These are phyloP conservation scores for Scaptomyza cyrtandrae DNA, from an alignment of 2,888 invertebrate genomes.

Conservation along the genomic window DNA sequence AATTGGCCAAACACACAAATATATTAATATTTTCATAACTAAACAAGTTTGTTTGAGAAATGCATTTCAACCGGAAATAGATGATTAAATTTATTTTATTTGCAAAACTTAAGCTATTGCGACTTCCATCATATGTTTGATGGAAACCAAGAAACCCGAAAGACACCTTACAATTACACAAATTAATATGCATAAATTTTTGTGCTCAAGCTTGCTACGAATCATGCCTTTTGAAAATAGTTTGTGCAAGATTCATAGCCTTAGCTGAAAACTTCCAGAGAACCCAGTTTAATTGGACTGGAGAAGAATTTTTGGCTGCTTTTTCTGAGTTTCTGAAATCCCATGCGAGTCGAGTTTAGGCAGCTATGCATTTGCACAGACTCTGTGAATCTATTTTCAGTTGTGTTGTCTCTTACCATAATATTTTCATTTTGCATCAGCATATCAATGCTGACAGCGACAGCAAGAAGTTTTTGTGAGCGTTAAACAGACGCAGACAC, in stretches of 20 bases:
- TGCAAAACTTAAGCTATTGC: too few relatives aligned
- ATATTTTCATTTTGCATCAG: conserved; percentile 47
- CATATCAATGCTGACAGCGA: conserved; percentile 17
- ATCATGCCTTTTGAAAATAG: conserved; percentile 3
- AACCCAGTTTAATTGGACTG: conserved; percentile 20
- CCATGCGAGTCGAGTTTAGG: conserved; percentile 12
- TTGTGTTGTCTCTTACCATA: conserved; percentile 29
- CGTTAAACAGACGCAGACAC: background rate
- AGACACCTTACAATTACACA: background rate
- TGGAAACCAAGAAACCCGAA: background rate
- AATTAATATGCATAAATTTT: conserved; percentile 4
- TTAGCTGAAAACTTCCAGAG: background rate
- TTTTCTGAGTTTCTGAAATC: conserved; percentile 25
- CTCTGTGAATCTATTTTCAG: conserved; percentile 38
- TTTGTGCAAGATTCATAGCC: conserved; percentile 8
- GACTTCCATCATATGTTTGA: too few relatives aligned
- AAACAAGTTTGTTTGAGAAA: background rate
- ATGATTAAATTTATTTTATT: background rate
- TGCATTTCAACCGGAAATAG: background rate
- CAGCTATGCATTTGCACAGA: background rate
- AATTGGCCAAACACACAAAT: too few relatives aligned
- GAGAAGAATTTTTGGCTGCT: conserved; percentile 10
- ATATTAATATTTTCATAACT: too few relatives aligned
- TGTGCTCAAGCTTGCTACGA: background rate
- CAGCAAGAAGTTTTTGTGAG: background rate